A percentile compares a stretch with the other conserved stretches of the same genome.
Evolutionary conservation across 2,888 invertebrate species (phyloP).

Genomic region (Hesperia comma): DNA sequence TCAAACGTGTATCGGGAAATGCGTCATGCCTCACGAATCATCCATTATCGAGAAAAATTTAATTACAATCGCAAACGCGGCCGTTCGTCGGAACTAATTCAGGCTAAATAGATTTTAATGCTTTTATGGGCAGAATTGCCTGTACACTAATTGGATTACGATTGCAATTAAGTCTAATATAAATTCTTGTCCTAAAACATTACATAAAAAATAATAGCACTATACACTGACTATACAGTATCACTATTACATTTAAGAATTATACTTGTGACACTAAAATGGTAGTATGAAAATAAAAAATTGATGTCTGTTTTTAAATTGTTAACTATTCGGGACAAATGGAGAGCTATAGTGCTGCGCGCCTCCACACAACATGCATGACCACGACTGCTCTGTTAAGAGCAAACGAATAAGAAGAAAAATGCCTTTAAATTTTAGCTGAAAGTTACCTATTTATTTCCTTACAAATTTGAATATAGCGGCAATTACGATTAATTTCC

Average conservation of each 20-base stretch:
- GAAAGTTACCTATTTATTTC: background rate
- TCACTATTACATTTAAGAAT: background rate
- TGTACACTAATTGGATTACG: constrained; percentile 7
- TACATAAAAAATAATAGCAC: background rate
- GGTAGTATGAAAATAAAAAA: background rate
- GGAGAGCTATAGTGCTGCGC: no score
- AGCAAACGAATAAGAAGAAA: background rate
- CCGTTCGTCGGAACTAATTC: constrained; percentile 22
- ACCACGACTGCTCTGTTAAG: no score
- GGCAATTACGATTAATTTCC: constrained; percentile 10
- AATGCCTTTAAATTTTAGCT: no score
- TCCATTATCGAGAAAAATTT: constrained; percentile 42
- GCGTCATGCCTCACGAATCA: constrained; percentile 18
- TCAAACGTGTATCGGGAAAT: constrained; percentile 21
- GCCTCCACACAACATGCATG: no score
- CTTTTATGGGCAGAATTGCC: constrained; percentile 20
- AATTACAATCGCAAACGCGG: constrained; percentile 41
- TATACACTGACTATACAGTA: no score
- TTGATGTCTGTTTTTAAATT: no score
- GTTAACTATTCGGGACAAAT: no score
- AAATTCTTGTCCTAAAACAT: background rate
- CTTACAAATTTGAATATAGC: background rate
- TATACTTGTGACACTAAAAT: background rate
- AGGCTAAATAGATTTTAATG: constrained; percentile 23
- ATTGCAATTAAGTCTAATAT: background rate